Base-by-base conservation (phyloP, 2,888 invertebrate genomes). In the Agrochola circellaris region DNA sequence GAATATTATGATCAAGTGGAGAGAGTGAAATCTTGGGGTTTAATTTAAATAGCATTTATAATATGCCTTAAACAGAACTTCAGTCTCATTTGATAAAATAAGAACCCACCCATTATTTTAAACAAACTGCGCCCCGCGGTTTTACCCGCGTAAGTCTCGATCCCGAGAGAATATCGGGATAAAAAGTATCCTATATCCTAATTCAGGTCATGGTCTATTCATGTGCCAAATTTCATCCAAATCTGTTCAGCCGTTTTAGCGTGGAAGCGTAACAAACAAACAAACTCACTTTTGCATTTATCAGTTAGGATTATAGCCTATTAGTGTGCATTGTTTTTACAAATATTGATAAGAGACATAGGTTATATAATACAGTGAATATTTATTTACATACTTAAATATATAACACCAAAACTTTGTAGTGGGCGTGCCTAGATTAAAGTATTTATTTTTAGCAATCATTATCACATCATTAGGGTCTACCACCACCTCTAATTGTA, bases 311-410 rank as follows among this genome's bases (percentile, higher is more conserved):
- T 3, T 54, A n/a, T 23, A 23, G 23, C 20, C 13, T 2, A 69
- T 51, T 6, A 54, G 6, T 45, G 62, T 64, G 45, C 34, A 51
- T 58, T 54, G 11, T 77, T 64, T 81, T 73, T 64, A 73, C 38
- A 77, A 73, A 73, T 38, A 30, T 54, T 4, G 5, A n/a, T 42
- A 7, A 2, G 8, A 23, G 8, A 23, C 9, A 23, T 2, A 20
- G 9, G 23, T 23, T 9, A 17, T 45, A 71, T 26, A 26, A 34
- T 70, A 77, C n/a, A 79, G 5, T 34, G 17, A 45, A 54, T 54
- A 62, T 62, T 45, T 45, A 79, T 54, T 70, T 42, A 54, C 15
- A 74, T 34, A 58, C 5, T 34, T n/a, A 66, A 17, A 17, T 48
- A 58, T 34, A 51, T 30, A 20, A 51, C 15, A n/a, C n/a, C n/a